A percentile compares a stretch with the other conserved stretches of the same genome.
Conservation (phyloP, 2,888 invertebrate genomes). For the Sepiola atlantica region DNA sequence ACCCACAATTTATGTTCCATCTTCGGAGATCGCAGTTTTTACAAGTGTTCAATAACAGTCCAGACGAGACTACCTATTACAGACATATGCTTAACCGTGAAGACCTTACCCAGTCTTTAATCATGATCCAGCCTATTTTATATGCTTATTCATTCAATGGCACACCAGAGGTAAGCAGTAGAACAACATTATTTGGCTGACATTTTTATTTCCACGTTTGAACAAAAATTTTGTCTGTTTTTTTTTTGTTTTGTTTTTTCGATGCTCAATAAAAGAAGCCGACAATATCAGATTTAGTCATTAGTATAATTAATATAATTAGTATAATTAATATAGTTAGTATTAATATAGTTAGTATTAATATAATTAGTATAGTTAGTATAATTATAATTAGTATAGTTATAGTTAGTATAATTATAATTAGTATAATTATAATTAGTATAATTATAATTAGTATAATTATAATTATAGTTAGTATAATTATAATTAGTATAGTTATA, state of each 20-base stretch:
- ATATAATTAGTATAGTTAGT: too few relatives aligned
- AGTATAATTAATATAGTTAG: too few relatives aligned
- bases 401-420: too few relatives aligned
- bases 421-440: too few relatives aligned
- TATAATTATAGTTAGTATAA: too few relatives aligned
- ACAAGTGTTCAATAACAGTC: conserved; percentile 99
- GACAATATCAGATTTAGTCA: too few relatives aligned
- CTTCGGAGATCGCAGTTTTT: conserved; percentile 97
- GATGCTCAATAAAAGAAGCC: too few relatives aligned
- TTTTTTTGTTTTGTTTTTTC: background rate
- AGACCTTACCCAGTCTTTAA: conserved; percentile 95
- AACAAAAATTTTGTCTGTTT: background rate
- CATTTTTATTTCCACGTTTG: background rate
- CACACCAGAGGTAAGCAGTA: conserved; percentile 81
- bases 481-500: too few relatives aligned
- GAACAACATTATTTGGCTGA: background rate
- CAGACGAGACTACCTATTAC: conserved; percentile 99
- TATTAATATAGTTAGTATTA: too few relatives aligned
- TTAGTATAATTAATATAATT: too few relatives aligned
- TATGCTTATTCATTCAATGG: conserved; percentile 99
- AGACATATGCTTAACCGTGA: conserved; percentile 98
- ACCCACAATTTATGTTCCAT: conserved; percentile 99
- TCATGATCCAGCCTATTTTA: conserved; percentile 99
- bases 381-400: too few relatives aligned
- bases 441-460: too few relatives aligned